These are phyloP conservation scores for Muntiacus muntjak DNA, from an alignment of 2,113 vertebrate species.

Conservation along the genomic window DNA sequence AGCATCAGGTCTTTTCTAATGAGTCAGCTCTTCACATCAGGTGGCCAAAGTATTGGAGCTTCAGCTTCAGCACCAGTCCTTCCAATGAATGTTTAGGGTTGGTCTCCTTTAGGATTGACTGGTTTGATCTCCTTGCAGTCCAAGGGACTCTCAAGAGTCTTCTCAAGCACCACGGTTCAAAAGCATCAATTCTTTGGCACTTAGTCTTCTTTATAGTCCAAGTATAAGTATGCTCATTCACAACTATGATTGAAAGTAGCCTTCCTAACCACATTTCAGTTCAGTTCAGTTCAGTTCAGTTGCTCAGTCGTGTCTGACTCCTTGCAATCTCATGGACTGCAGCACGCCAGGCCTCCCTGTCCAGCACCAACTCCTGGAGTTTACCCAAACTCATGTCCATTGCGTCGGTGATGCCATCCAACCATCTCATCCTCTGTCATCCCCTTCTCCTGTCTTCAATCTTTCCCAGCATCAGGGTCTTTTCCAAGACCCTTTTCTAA, in stretches of 20 bases:
- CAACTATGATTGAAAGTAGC: background rate
- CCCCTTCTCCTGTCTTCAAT: background rate
- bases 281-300: too few relatives aligned
- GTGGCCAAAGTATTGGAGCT: background rate
- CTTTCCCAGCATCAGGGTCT: background rate
- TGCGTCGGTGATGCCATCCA: background rate
- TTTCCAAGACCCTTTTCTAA: too few relatives aligned
- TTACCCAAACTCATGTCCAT: background rate
- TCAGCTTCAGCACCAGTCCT: background rate
- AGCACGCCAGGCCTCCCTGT: background rate
- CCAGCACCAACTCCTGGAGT: background rate
- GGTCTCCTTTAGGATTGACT: background rate
- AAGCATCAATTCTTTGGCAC: background rate
- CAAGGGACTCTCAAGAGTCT: background rate
- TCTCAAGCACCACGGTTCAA: background rate
- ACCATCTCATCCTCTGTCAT: fast-evolving
- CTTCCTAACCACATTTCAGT: background rate
- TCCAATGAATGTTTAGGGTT: background rate
- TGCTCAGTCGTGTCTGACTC: background rate
- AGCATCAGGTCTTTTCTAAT: background rate
- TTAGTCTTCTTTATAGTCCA: background rate
- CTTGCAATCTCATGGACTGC: background rate
- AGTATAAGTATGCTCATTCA: background rate
- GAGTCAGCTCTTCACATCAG: background rate
- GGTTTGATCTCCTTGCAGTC: background rate